Conservation (phyloP, 2,888 invertebrate genomes). For the Drosophila birchii region DNA sequence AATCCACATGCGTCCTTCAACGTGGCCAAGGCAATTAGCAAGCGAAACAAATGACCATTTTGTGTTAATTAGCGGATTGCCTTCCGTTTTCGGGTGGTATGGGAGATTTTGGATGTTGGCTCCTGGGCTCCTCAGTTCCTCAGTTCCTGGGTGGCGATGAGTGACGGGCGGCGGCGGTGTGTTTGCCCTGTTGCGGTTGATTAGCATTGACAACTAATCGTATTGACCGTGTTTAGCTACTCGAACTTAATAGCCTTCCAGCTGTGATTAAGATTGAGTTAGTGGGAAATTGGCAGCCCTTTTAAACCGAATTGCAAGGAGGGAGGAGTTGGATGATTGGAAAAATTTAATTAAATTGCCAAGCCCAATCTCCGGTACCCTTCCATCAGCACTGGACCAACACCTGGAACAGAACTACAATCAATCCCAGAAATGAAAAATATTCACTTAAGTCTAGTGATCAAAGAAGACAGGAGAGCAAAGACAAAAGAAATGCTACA, state of each 20-base stretch:
- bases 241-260: slow-evolving; percentile 43
- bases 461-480: not conserved
- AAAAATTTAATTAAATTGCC: slow-evolving; percentile 19
- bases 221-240: slow-evolving; percentile 47
- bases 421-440: slow-evolving; percentile 66
- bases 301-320: not conserved
- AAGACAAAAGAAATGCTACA: slow-evolving; percentile 26
- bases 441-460: slow-evolving; percentile 30
- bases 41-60: slow-evolving; percentile 71
- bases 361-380: slow-evolving; percentile 4
- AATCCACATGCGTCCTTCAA: slow-evolving; percentile 22
- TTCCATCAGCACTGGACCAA: not conserved
- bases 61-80: slow-evolving; percentile 43
- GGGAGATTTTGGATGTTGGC: not conserved
- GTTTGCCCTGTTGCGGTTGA: slow-evolving; percentile 23
- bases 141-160: not conserved
- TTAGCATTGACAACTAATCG: slow-evolving; percentile 47
- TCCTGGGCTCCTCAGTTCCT: not conserved
- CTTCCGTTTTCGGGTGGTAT: slow-evolving; percentile 19
- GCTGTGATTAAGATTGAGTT: slow-evolving; percentile 32
- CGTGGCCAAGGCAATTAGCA: slow-evolving; percentile 57
- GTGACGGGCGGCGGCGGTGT: slow-evolving; percentile 6
- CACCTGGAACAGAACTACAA: slow-evolving; percentile 30
- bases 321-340: not conserved
- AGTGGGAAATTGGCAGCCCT: slow-evolving; percentile 4